Conservation (phyloP, 2,888 invertebrate species). For the Anaspis maculata region DNA sequence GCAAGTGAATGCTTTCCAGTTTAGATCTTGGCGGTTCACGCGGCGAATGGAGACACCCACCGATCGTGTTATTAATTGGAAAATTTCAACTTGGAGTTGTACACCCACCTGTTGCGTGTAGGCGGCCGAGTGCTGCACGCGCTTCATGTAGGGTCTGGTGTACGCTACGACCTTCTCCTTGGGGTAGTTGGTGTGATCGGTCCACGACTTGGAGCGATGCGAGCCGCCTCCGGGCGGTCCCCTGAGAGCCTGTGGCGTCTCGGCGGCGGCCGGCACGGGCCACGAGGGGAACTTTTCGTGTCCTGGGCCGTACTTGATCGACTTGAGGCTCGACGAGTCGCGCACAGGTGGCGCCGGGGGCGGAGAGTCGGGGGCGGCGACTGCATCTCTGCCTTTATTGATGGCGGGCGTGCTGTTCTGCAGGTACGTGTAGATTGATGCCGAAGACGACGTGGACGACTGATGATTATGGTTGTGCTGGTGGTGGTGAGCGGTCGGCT, state of each 20-base stretch:
- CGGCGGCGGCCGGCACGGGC: slow-evolving; percentile 57
- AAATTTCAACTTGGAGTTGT: too few relatives aligned
- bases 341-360: slow-evolving; percentile 55
- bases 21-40: too few relatives aligned
- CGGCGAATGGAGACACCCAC: too few relatives aligned
- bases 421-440: slow-evolving; percentile 29
- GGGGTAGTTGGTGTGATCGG: slow-evolving; percentile 61
- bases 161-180: slow-evolving; percentile 57
- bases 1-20: too few relatives aligned
- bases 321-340: slow-evolving; percentile 59
- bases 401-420: slow-evolving; percentile 31
- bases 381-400: slow-evolving; percentile 4
- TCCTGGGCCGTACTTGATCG: slow-evolving; percentile 58
- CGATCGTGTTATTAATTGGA: too few relatives aligned
- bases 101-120: slow-evolving; percentile 51
- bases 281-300: slow-evolving; percentile 70
- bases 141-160: slow-evolving; percentile 56
- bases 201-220: slow-evolving; percentile 61
- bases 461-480: too few relatives aligned
- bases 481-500: too few relatives aligned
- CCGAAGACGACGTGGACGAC: slow-evolving; percentile 15
- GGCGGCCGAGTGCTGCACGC: slow-evolving; percentile 47
- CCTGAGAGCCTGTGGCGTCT: slow-evolving; percentile 43
- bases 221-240: slow-evolving; percentile 47
- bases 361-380: slow-evolving; percentile 46